Base-by-base conservation (phyloP, 2,113 vertebrate genomes). In the Erinaceus europaeus region DNA sequence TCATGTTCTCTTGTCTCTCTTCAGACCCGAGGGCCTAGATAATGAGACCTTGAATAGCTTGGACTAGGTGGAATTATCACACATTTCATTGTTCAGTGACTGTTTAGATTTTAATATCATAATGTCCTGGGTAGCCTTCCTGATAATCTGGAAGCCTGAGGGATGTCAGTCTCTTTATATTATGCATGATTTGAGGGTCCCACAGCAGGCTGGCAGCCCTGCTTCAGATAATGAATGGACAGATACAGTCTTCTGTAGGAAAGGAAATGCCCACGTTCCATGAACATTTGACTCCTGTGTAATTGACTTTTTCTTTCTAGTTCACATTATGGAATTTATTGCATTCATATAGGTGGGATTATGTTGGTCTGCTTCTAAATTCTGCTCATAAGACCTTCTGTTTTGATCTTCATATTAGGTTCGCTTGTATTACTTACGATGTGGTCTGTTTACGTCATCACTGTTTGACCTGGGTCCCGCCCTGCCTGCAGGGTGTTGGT, bases 51-150 rank as follows among this genome's bases (percentile, higher is more conserved):
- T 80, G 34, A 90, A 65, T 93, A 0, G 6, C 84, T 32, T 42
- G 36, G 44, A 82, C 38, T 48, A 83, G 61, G 73, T 87, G 6
- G 17, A 79, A 90, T 90, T 84, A 48, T 76, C 78, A 64, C 44
- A 9, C 42, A 55, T 73, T 90, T 88, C 71, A 84, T 79, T 91
- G 76, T 90, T 86, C 84, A 53, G 32, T 36, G 69, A 85, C 52
- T 82, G 23, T 88, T 87, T 81, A 81, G 85, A 79, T 91, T 93
- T 94, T 90, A 92, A 94, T 88, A 50, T 29, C 25, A 55, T 80
- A 1, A 4, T 86, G 71, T 53, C 38, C 76, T 91, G 40, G 14
- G 44, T 77, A 68, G 77, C 68, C 86, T 92, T 2, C 65, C 53
- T 80, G 81, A 91, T 75, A 89, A 72, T 76, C 76, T 69, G 77